Evolutionary conservation across 2,888 invertebrate species (phyloP), one percentile per base, ranked within the genome.

Genomic region (Thymelicus acteon): DNA sequence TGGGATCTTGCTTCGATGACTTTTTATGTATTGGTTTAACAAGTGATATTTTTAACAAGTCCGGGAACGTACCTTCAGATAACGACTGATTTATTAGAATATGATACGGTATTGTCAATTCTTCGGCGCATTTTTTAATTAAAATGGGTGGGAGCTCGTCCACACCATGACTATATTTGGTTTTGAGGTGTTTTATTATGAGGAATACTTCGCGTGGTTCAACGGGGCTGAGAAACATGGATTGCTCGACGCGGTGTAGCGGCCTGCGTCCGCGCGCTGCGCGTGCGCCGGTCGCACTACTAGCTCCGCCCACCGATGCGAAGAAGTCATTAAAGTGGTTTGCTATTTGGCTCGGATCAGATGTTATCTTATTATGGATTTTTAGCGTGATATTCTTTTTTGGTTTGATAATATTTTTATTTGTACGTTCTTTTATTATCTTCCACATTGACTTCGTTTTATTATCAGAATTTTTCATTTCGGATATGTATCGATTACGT

Each of bases 1-100:
- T 75, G 0, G 72, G 67, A 15, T 74, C 65, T 7, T 31, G 47
- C 65, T 71, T 72, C 0, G 37, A 15, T 3, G 10, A 37, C 48
- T 67, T 67, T 67, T 67, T 67, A 6, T 60, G 39, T 37, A 67
- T 37, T 12, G 60, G 67, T 48, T 60, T 67, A 15, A 67, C 7
- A 0, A 67, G 7, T 8, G 60, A 49, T 40, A n/a, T 60, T 52
- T 67, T 67, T 31, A 60, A 15, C 52, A 24, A 10, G 24, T 67
- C 67, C 12, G 60, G 67, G 13, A 67, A 67, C 3, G 60, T 19
- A 12, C 67, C 67, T 48, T 67, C 60, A 48, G 2, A 5, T 0
- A 67, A 39, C 2, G 67, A 60, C 48, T 67, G 67, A 37, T 67
- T 67, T 31, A 67, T 39, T 3, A 67, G 31, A 0, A 13, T 37